Percentiles rank a stretch among this genome's conserved stretches.
Evolutionary conservation across 2,888 invertebrate species (phyloP).

Genomic region (Eutolmus rufibarbis): DNA sequence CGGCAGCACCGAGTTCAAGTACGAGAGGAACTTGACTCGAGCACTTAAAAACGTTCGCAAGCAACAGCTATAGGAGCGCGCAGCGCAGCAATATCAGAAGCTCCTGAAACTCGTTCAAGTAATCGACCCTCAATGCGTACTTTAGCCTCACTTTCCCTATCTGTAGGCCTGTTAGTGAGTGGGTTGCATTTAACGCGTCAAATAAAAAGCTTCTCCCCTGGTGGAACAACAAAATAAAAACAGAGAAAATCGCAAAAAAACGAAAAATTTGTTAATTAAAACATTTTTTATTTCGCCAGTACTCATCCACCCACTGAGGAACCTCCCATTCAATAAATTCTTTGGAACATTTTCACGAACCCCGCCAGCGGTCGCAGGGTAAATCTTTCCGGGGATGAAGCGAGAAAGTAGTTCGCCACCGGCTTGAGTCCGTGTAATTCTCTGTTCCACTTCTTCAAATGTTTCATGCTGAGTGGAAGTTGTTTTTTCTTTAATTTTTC

Average conservation of each 20-base stretch:
- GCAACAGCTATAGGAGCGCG: slow-evolving; percentile 34
- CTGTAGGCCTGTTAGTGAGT: slow-evolving; percentile 42
- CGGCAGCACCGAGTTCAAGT: slow-evolving; percentile 40
- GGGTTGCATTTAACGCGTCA: slow-evolving; percentile 38
- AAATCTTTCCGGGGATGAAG: neutral
- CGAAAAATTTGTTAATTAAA: slow-evolving; percentile 42
- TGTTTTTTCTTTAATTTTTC: slow-evolving; percentile 31
- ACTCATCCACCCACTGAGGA: slow-evolving; percentile 10
- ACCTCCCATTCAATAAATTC: slow-evolving; percentile 12
- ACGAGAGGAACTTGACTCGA: slow-evolving; percentile 42
- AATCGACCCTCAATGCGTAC: slow-evolving; percentile 48
- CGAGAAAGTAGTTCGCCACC: neutral
- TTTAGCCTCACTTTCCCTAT: slow-evolving; percentile 48
- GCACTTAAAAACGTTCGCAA: slow-evolving; percentile 44
- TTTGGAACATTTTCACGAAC: neutral
- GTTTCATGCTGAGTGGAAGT: slow-evolving; percentile 32
- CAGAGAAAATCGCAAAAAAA: neutral
- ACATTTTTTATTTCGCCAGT: neutral
- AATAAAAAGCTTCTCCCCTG: slow-evolving; percentile 13
- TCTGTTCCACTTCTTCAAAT: slow-evolving; percentile 33
- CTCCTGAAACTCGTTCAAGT: slow-evolving; percentile 44
- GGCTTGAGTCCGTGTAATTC: slow-evolving; percentile 21
- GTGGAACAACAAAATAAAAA: neutral
- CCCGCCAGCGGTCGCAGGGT: neutral
- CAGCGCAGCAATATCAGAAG: slow-evolving; percentile 43